A percentile compares a stretch with the other conserved stretches of the same genome.
Evolutionary conservation across 2,888 invertebrate species (phyloP).

Genomic region (Diadromus collaris): DNA sequence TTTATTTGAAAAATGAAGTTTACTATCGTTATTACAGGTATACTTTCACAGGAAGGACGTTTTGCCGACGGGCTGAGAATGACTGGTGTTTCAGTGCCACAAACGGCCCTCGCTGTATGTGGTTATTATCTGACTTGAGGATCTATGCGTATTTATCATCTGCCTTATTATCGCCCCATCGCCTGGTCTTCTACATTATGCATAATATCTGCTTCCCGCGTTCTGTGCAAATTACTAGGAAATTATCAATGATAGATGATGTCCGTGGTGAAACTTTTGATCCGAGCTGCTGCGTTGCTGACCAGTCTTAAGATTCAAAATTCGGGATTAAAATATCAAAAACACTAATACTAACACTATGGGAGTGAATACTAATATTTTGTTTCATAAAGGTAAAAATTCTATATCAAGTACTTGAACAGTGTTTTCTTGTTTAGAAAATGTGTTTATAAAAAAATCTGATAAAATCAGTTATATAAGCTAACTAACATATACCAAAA

Average conservation of each 20-base stretch:
- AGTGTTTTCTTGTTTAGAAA: too few species aligned
- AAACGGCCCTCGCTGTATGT: background rate
- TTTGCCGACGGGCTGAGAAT: background rate
- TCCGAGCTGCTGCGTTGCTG: background rate
- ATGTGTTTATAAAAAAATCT: too few species aligned
- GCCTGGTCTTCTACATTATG: conserved; percentile 9
- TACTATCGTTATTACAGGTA: background rate
- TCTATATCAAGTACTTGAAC: too few species aligned
- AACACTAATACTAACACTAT: too few species aligned
- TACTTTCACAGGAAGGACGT: background rate
- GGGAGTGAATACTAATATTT: too few species aligned
- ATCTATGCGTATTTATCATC: conserved; percentile 3
- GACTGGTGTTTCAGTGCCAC: conserved; percentile 4
- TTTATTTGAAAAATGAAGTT: background rate
- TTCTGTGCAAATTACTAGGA: conserved; percentile 11
- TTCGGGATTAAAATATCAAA: too few species aligned
- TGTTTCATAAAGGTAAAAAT: too few species aligned
- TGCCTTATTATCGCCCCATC: background rate
- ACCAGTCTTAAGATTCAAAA: too few species aligned
- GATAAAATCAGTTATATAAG: too few species aligned
- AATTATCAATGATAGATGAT: conserved; percentile 1
- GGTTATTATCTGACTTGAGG: conserved; percentile 1
- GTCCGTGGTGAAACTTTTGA: background rate
- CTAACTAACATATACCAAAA: too few species aligned
- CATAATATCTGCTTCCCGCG: background rate